phyloP scores from a whole-genome alignment of 2,113 vertebrate species.

The Microtus montanus region DNA sequence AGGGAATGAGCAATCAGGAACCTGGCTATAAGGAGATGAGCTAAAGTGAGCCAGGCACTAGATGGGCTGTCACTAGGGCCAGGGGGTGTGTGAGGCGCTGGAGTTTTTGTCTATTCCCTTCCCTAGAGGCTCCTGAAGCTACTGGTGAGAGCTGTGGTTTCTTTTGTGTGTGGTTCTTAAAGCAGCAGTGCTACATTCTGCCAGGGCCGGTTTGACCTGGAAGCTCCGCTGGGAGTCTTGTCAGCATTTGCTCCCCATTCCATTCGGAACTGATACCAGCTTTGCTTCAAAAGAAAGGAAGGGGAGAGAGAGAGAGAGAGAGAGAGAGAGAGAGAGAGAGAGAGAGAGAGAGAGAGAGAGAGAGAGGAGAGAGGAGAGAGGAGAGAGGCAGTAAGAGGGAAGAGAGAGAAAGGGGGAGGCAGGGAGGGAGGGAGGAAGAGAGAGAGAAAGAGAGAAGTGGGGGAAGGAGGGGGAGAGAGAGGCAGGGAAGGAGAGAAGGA shows the following conservation, averaged over 20 bases:
- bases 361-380: too few species aligned
- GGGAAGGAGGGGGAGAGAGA: background rate
- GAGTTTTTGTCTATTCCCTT: background rate
- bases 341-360: too few species aligned
- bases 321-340: background rate
- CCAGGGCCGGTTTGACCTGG: background rate
- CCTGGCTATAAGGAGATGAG: slow-evolving; percentile 45
- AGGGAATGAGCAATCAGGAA: slow-evolving; percentile 47
- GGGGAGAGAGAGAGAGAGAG: background rate
- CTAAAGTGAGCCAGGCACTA: background rate
- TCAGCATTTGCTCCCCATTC: background rate
- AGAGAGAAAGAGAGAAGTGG: background rate
- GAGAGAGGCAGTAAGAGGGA: too few species aligned
- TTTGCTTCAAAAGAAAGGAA: background rate
- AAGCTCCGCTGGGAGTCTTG: background rate
- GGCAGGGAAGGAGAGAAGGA: background rate
- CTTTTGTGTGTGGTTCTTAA: background rate
- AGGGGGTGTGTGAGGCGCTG: background rate
- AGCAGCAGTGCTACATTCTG: background rate
- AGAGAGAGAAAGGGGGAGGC: too few species aligned
- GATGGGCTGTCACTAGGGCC: background rate
- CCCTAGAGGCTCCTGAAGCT: background rate
- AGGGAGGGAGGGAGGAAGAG: background rate
- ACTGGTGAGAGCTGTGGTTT: background rate
- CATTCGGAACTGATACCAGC: background rate